Evolutionary conservation across 1,140 invertebrate species (phyloP).

Genomic region (Chironomus tepperi): DNA sequence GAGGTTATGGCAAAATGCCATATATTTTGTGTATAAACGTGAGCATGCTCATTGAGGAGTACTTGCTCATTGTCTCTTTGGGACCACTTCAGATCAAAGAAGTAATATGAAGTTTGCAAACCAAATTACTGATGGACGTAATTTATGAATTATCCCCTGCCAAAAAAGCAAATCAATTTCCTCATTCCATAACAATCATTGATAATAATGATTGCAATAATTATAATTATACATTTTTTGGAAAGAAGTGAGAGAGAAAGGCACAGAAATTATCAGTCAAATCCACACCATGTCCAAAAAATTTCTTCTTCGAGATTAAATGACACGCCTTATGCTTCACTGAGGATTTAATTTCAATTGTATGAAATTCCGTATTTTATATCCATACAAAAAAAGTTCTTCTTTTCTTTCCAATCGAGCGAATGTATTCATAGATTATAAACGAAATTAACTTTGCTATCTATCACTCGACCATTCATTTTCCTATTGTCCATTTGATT

Average conservation of each 20-base stretch:
- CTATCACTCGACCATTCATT: slow-evolving; percentile 2
- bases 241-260: neutral
- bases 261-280: neutral
- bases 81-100: too few species aligned
- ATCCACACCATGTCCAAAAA: neutral
- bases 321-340: neutral
- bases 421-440: neutral
- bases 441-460: slow-evolving; percentile 8
- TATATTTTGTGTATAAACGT: too few species aligned
- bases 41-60: too few species aligned
- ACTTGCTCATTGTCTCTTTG: too few species aligned
- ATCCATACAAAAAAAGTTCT: neutral
- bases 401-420: neutral
- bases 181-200: neutral
- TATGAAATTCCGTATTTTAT: neutral
- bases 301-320: neutral
- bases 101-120: too few species aligned
- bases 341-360: slow-evolving; percentile 7
- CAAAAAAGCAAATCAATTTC: too few species aligned
- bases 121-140: too few species aligned
- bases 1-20: too few species aligned
- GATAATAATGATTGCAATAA: neutral
- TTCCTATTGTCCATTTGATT: neutral
- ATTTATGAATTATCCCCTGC: too few species aligned
- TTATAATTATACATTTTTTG: neutral